Conservation (phyloP, 2,113 vertebrate species). For the Tor tambroides region DNA sequence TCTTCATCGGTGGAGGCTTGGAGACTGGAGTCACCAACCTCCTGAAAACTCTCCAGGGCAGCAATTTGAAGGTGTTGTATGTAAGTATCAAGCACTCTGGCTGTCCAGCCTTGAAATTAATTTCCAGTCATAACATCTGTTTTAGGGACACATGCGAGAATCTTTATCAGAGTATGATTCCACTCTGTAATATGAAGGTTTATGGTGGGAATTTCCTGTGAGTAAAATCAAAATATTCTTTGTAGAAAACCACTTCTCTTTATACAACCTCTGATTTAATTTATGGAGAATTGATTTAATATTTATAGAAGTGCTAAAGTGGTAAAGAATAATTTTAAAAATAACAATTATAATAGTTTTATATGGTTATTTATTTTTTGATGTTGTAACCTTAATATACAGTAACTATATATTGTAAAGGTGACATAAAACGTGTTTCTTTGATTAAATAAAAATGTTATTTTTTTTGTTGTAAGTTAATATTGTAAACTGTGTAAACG, state of each 20-base stretch:
- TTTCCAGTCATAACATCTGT: background rate
- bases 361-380: background rate
- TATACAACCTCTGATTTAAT: background rate
- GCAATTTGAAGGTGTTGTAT: slow-evolving; percentile 84
- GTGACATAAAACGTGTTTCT: background rate
- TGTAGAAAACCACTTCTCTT: background rate
- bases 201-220: slow-evolving; percentile 24
- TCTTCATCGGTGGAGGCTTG: slow-evolving; percentile 91
- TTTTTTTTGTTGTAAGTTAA: background rate
- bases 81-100: slow-evolving; percentile 75
- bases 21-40: slow-evolving; percentile 94
- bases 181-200: background rate
- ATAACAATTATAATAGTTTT: background rate
- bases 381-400: background rate
- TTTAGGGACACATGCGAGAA: background rate
- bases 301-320: background rate
- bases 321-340: background rate
- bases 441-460: background rate
- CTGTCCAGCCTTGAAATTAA: background rate
- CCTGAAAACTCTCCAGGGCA: slow-evolving; percentile 90
- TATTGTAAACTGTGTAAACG: background rate
- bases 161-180: background rate
- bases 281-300: background rate
- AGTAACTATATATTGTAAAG: background rate
- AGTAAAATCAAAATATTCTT: background rate